Evolutionary conservation across 2,113 vertebrate species (phyloP).

Genomic region (Sula dactylatra): DNA sequence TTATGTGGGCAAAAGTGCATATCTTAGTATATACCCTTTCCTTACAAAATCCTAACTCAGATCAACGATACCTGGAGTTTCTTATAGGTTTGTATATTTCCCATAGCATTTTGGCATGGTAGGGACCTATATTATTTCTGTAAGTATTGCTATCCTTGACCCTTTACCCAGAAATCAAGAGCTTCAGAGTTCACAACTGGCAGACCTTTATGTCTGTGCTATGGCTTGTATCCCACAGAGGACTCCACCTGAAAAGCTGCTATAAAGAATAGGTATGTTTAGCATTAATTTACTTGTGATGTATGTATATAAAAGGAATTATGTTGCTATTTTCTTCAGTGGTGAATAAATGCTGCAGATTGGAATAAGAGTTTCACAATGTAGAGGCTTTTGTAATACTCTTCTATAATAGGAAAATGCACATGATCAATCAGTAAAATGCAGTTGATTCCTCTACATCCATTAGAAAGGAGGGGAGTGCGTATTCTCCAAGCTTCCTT

Average conservation of each 20-base stretch:
- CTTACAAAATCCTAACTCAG: background rate
- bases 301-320: background rate
- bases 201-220: background rate
- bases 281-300: background rate
- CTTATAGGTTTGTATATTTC: background rate
- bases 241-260: background rate
- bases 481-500: slow-evolving; percentile 33
- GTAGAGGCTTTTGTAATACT: background rate
- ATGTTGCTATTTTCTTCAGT: background rate
- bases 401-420: slow-evolving; percentile 22
- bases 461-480: slow-evolving; percentile 35
- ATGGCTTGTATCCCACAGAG: background rate
- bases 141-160: background rate
- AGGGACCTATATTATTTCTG: background rate
- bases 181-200: background rate
- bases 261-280: background rate
- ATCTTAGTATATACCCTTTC: background rate
- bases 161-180: background rate
- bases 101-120: background rate
- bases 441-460: slow-evolving; percentile 7
- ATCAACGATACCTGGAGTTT: background rate
- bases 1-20: background rate
- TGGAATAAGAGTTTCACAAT: background rate
- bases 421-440: slow-evolving; percentile 40
- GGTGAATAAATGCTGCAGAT: background rate